These are phyloP conservation scores for Polypedilum pembai DNA, from an alignment of 1,140 invertebrate species.

Conservation along the genomic window DNA sequence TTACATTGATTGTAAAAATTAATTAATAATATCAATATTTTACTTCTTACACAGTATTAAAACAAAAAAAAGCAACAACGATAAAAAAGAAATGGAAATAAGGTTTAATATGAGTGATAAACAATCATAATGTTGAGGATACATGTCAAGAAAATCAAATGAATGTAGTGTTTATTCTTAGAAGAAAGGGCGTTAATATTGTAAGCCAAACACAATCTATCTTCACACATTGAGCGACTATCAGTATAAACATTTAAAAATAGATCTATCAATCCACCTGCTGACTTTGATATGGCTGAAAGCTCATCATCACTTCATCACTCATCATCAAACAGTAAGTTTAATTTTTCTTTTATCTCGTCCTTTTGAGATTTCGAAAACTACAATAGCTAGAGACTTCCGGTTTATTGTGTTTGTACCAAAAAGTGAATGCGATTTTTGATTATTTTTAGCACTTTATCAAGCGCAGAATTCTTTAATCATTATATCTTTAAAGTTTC, in stretches of 20 bases:
- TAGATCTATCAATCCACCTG: not conserved
- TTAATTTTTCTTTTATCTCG: not conserved
- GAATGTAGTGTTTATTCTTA: not conserved
- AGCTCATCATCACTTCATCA: slow-evolving; percentile 12
- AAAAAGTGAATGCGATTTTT: no score
- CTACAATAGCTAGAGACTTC: no score
- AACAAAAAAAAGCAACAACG: no score
- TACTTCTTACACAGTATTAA: no score
- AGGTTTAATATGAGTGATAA: not conserved
- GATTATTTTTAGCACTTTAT: no score
- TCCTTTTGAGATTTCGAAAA: not conserved
- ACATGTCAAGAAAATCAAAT: not conserved
- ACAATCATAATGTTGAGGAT: not conserved
- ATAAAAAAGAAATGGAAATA: no score
- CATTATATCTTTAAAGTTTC: no score
- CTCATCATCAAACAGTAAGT: slow-evolving; percentile 17
- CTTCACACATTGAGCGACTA: not conserved
- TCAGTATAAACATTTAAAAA: not conserved
- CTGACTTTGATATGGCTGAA: slow-evolving; percentile 12
- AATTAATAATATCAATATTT: no score
- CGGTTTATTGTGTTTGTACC: no score
- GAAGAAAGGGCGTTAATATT: not conserved
- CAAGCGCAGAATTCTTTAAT: no score
- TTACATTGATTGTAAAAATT: no score
- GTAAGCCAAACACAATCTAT: no score